Percentiles rank a stretch among this genome's conserved stretches.
phyloP scores from a whole-genome alignment of 2,113 vertebrate species.

The Dipodomys merriami region DNA sequence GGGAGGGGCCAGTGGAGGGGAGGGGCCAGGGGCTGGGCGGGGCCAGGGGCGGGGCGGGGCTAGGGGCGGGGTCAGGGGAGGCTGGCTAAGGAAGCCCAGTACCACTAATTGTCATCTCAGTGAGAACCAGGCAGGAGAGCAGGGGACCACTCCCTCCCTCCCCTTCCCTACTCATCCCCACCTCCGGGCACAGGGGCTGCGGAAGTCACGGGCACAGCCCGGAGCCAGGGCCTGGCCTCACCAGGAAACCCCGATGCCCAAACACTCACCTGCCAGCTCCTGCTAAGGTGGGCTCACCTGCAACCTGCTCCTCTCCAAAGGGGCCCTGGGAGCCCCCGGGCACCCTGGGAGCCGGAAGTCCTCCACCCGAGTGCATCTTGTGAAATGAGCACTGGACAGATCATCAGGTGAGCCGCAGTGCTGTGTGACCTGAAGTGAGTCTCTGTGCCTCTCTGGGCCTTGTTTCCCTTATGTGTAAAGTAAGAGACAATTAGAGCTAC shows the following conservation, averaged over 20 bases:
- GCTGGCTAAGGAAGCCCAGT: constrained; percentile 61
- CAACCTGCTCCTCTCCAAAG: background rate
- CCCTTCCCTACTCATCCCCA: background rate
- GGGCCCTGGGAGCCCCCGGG: background rate
- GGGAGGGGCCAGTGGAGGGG: too few relatives aligned
- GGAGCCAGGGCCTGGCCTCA: background rate
- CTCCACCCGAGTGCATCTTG: background rate
- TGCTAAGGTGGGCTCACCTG: background rate
- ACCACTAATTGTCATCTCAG: constrained; percentile 19
- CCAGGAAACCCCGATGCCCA: fast-evolving
- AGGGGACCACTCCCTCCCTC: background rate
- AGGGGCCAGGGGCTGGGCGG: too few relatives aligned
- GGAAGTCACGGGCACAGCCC: background rate
- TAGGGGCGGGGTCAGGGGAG: background rate
- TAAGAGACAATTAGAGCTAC: background rate
- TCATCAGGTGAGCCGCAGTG: background rate
- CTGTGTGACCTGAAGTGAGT: background rate
- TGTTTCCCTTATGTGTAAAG: background rate
- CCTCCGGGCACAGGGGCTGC: background rate
- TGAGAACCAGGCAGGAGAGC: constrained; percentile 31
- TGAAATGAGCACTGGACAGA: background rate
- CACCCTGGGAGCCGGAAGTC: background rate
- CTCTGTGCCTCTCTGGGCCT: background rate
- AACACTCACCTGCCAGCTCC: background rate
- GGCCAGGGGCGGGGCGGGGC: too few relatives aligned